Conservation (phyloP, 2,888 invertebrate genomes). For the Tridacna gigas region DNA sequence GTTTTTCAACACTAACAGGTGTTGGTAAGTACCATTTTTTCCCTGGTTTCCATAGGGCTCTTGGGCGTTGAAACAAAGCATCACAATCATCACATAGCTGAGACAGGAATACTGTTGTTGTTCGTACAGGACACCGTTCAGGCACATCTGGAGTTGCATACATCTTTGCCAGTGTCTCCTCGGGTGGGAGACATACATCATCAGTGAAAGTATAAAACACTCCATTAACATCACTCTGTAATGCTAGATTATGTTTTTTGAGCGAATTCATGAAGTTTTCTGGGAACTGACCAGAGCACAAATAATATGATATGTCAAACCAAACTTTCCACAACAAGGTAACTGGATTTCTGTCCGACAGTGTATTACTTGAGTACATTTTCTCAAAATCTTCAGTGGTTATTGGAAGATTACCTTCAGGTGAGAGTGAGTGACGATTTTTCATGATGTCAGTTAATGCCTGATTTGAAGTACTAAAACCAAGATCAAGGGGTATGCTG, state of each 20-base stretch:
- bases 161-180: slow-evolving; percentile 39
- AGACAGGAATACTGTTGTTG: slow-evolving; percentile 44
- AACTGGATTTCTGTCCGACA: slow-evolving; percentile 46
- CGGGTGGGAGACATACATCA: slow-evolving; percentile 13
- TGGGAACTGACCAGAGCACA: slow-evolving; percentile 33
- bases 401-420: slow-evolving; percentile 7
- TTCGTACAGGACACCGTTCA: slow-evolving; percentile 51
- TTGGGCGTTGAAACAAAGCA: slow-evolving; percentile 51
- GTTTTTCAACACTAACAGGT: slow-evolving; percentile 27
- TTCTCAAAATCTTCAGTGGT: slow-evolving; percentile 35
- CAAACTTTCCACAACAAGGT: slow-evolving; percentile 52
- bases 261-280: slow-evolving; percentile 28
- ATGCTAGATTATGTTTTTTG: slow-evolving; percentile 37
- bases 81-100: slow-evolving; percentile 44
- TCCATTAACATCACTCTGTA: slow-evolving; percentile 52
- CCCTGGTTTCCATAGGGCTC: background rate
- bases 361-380: slow-evolving; percentile 36
- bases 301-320: slow-evolving; percentile 54
- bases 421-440: background rate
- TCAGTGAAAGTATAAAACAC: slow-evolving; percentile 44
- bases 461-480: slow-evolving; percentile 35
- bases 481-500: slow-evolving; percentile 37
- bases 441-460: slow-evolving; percentile 17
- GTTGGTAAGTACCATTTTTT: slow-evolving; percentile 30
- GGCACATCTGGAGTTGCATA: slow-evolving; percentile 41